Conservation (phyloP, 2,888 invertebrate species). For the Elysia crispata region DNA sequence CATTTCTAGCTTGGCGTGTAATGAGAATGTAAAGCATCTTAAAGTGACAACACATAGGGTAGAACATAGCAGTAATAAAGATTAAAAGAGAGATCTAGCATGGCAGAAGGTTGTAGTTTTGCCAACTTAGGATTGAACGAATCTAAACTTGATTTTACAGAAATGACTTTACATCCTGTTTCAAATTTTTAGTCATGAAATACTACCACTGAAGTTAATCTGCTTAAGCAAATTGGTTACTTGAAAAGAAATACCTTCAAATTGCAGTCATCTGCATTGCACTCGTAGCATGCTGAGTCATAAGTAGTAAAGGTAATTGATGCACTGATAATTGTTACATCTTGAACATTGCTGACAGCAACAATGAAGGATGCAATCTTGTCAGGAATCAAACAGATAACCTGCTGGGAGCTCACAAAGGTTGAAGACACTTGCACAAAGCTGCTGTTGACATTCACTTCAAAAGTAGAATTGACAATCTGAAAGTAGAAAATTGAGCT, state of each 20-base stretch:
- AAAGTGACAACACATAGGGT: too few relatives aligned
- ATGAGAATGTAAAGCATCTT: too few relatives aligned
- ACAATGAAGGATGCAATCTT: constrained; percentile 53
- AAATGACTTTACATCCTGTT: too few relatives aligned
- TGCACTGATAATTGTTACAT: constrained; percentile 52
- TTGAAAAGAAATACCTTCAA: constrained; percentile 48
- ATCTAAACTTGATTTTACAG: too few relatives aligned
- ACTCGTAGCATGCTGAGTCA: constrained; percentile 61
- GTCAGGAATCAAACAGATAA: constrained; percentile 59
- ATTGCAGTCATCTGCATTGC: constrained; percentile 51
- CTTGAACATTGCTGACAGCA: constrained; percentile 60
- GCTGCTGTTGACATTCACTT: constrained; percentile 25
- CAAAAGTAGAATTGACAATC: constrained; percentile 28
- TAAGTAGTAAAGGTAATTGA: constrained; percentile 54
- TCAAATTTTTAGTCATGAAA: too few relatives aligned
- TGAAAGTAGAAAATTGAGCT: constrained; percentile 21
- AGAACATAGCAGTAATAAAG: too few relatives aligned
- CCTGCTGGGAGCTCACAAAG: constrained; percentile 58
- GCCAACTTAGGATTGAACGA: too few relatives aligned
- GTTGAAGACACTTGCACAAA: constrained; percentile 52
- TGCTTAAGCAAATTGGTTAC: too few relatives aligned
- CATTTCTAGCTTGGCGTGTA: not conserved
- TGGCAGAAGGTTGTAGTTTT: too few relatives aligned
- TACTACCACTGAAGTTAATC: too few relatives aligned
- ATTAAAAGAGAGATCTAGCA: too few relatives aligned